phyloP scores from a whole-genome alignment of 2,113 vertebrate genomes.

The Chionomys nivalis region DNA sequence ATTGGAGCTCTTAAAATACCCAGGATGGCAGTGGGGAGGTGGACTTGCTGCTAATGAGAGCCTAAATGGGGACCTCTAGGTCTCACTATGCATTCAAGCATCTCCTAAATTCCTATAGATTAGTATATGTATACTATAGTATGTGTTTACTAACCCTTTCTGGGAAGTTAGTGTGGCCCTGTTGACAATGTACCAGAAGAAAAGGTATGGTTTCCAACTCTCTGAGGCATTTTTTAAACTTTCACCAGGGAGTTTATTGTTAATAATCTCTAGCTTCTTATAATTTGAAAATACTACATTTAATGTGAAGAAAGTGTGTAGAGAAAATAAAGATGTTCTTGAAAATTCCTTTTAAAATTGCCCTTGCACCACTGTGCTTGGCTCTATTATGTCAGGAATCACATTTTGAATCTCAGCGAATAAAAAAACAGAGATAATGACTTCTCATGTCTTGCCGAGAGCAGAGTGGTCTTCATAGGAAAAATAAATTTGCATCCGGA shows the following conservation, averaged over 20 bases:
- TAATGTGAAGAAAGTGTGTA: background rate
- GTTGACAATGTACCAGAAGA: background rate
- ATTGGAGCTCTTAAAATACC: background rate
- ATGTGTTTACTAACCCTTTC: background rate
- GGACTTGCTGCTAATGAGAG: background rate
- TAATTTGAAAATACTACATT: background rate
- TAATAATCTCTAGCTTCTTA: background rate
- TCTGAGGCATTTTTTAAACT: background rate
- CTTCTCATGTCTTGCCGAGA: conserved; percentile 29
- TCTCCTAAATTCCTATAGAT: background rate
- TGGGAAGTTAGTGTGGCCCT: background rate
- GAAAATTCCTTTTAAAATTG: conserved; percentile 17
- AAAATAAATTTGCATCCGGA: conserved; percentile 57
- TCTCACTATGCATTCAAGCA: background rate
- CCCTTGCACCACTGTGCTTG: background rate
- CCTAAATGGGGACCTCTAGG: background rate
- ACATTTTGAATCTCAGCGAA: conserved; percentile 28
- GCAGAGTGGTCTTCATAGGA: background rate
- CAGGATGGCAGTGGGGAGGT: background rate
- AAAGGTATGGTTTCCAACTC: background rate
- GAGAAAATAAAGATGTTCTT: background rate
- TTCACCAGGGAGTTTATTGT: background rate
- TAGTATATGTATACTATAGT: background rate
- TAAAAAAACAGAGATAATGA: conserved; percentile 24
- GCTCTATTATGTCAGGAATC: background rate